Percentiles rank a stretch among this genome's conserved stretches.
phyloP scores from a whole-genome alignment of 1,140 invertebrate species.

The Holotrichia oblita region DNA sequence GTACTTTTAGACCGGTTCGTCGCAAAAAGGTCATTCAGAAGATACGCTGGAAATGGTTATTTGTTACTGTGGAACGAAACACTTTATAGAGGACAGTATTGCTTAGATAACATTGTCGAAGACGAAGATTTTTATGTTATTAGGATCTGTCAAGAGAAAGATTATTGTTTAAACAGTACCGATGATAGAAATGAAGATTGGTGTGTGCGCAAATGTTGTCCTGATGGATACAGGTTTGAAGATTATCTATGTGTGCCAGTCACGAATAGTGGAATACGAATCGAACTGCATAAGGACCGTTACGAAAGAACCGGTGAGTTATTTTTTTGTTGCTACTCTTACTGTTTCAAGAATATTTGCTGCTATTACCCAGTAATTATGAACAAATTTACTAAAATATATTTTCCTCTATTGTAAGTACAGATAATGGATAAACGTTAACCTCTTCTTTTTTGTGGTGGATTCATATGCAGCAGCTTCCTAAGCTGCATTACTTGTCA shows the following conservation, averaged over 20 bases:
- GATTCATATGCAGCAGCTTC: no score
- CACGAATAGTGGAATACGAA: not conserved
- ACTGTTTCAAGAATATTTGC: not conserved
- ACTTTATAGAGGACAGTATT: not conserved
- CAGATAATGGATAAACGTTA: no score
- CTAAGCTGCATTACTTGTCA: no score
- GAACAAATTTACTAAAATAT: not conserved
- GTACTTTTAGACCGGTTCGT: not conserved
- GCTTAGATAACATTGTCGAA: slow-evolving; percentile 1
- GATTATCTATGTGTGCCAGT: not conserved
- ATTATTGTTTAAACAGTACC: not conserved
- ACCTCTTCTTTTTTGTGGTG: no score
- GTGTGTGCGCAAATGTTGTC: not conserved
- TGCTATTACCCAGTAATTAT: not conserved
- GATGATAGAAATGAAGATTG: not conserved
- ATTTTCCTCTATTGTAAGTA: no score
- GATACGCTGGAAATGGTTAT: not conserved
- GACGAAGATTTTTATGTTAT: not conserved
- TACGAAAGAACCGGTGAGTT: slow-evolving; percentile 14
- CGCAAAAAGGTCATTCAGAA: not conserved
- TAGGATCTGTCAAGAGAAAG: not conserved
- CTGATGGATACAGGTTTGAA: not conserved
- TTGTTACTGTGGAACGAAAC: not conserved
- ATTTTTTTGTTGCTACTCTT: not conserved
- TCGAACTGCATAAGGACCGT: not conserved